Percentiles rank a stretch among this genome's conserved stretches.
Conservation (phyloP, 2,797 vertebrate genomes). For the Malurus leucopterus region DNA sequence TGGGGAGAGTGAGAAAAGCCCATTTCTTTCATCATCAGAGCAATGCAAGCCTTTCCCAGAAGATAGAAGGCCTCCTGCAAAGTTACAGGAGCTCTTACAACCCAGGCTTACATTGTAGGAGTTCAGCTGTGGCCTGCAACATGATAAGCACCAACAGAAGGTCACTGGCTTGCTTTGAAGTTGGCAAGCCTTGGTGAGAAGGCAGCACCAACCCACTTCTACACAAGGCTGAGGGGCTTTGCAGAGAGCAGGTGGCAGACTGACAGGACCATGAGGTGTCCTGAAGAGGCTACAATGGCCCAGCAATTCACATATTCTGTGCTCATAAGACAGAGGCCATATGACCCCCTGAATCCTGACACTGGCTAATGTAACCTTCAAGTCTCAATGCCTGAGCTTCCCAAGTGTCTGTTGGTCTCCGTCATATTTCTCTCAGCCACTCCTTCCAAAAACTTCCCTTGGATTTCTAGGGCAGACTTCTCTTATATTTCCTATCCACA, state of each 20-base stretch:
- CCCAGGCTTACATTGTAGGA: not conserved
- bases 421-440: not conserved
- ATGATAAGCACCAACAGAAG: slow-evolving; percentile 7
- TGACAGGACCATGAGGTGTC: not conserved
- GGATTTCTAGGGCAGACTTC: not conserved
- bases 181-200: not conserved
- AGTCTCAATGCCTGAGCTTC: not conserved
- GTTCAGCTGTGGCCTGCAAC: slow-evolving; percentile 45
- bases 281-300: not conserved
- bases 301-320: not conserved
- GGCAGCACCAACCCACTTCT: not conserved
- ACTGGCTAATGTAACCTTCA: not conserved
- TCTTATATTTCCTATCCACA: not conserved
- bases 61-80: slow-evolving; percentile 27
- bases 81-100: slow-evolving; percentile 43
- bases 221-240: not conserved
- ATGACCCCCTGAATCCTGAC: not conserved
- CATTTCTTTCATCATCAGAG: slow-evolving; percentile 50
- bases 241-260: not conserved
- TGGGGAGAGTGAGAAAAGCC: not conserved
- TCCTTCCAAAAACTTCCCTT: not conserved
- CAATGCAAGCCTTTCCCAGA: slow-evolving; percentile 27
- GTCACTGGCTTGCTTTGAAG: slow-evolving; percentile 45
- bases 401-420: not conserved
- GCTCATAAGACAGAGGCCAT: not conserved